Percentiles rank a stretch among this genome's conserved stretches.
Evolutionary conservation across 92 coral and sea anemone genomes (phyloP).

Genomic region (Zoanthus sociatus): DNA sequence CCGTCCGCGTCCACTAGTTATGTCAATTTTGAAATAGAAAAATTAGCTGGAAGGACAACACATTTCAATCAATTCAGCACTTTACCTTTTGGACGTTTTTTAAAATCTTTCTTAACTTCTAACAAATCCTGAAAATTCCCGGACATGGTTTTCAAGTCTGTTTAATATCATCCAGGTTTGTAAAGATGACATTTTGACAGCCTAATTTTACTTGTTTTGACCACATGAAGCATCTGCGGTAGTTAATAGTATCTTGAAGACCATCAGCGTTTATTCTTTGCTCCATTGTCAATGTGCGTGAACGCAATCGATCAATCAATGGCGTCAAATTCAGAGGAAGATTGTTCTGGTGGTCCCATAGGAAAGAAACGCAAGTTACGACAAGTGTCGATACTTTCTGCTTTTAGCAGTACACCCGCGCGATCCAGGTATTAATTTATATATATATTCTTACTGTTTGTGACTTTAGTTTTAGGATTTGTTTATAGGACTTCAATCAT

Average conservation of each 20-base stretch:
- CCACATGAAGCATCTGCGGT: constrained; percentile 5
- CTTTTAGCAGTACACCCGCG: constrained; percentile 29
- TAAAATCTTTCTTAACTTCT: background rate
- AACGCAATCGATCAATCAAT: constrained; percentile 12
- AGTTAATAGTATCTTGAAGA: constrained; percentile 2
- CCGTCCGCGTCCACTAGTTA: constrained; percentile 19
- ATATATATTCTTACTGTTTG: constrained; percentile 10
- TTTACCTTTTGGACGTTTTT: background rate
- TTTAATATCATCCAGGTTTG: background rate
- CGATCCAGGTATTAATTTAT: constrained; percentile 9
- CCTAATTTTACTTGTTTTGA: background rate
- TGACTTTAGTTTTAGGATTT: constrained; percentile 21
- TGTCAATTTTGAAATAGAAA: constrained; percentile 14
- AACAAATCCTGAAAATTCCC: constrained; percentile 4
- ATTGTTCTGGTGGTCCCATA: background rate
- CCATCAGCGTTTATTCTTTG: constrained; percentile 5
- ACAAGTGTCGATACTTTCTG: constrained; percentile 17
- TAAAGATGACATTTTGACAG: background rate
- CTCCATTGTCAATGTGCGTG: constrained; percentile 6
- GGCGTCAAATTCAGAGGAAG: constrained; percentile 24
- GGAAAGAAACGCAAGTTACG: constrained; percentile 13
- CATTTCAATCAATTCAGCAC: background rate
- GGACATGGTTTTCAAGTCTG: constrained; percentile 6
- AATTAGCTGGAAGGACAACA: background rate
- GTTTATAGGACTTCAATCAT: constrained; percentile 13